Percentiles rank a stretch among this genome's conserved stretches.
Evolutionary conservation across 1,140 invertebrate species (phyloP).

Genomic region (Drosophila melanogaster): DNA sequence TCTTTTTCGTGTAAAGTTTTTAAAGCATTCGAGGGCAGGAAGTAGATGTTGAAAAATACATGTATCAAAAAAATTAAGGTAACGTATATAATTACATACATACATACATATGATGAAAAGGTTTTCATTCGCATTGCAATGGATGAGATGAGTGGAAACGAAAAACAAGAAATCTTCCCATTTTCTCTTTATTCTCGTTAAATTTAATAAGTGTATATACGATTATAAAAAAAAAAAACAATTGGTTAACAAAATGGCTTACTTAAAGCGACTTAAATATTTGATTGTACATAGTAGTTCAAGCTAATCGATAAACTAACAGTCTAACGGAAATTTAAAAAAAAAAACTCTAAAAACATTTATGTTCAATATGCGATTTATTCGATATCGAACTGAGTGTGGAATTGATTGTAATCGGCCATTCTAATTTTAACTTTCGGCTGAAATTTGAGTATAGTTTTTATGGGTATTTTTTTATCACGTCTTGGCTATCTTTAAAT

Average conservation of each 20-base stretch:
- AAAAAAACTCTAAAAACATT: slow-evolving; percentile 6
- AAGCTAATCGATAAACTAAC: slow-evolving; percentile 37
- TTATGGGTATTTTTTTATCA: neutral
- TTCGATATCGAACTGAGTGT: slow-evolving; percentile 16
- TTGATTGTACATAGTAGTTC: slow-evolving; percentile 49
- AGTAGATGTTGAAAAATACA: slow-evolving; percentile 82
- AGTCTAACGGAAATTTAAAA: slow-evolving; percentile 17
- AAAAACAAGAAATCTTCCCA: slow-evolving; percentile 36
- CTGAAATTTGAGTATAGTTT: neutral
- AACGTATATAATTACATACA: slow-evolving; percentile 71
- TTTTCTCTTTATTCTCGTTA: slow-evolving; percentile 17
- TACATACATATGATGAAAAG: slow-evolving; percentile 51
- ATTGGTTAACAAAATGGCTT: slow-evolving; percentile 36
- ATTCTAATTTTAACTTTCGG: neutral
- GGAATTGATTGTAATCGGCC: slow-evolving; percentile 3
- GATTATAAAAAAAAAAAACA: slow-evolving; percentile 31
- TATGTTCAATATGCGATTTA: slow-evolving; percentile 24
- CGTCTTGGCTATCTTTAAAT: neutral
- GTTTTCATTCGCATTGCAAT: slow-evolving; percentile 42
- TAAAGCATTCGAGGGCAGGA: slow-evolving; percentile 82
- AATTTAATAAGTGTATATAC: slow-evolving; percentile 21
- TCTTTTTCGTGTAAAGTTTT: slow-evolving; percentile 76
- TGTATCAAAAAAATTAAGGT: slow-evolving; percentile 77
- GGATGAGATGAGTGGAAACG: slow-evolving; percentile 31
- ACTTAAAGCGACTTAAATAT: slow-evolving; percentile 42